Evolutionary conservation across 2,113 vertebrate species (phyloP).

Genomic region (Leptosomus discolor): DNA sequence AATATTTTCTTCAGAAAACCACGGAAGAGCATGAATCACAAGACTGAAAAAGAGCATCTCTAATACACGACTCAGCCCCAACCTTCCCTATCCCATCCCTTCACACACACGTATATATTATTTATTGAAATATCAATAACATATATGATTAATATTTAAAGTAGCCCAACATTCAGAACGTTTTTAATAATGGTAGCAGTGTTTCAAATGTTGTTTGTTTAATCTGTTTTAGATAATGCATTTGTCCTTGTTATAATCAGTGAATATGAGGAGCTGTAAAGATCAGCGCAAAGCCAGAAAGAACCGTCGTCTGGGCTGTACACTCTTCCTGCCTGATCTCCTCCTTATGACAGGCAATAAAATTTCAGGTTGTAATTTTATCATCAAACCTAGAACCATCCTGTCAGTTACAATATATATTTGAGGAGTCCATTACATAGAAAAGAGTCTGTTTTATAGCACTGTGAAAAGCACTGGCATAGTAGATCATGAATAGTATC

Average conservation of each 20-base stretch:
- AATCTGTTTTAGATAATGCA: neutral
- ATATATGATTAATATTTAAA: neutral
- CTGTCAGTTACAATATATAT: neutral
- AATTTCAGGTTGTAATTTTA: conserved; percentile 11
- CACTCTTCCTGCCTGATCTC: neutral
- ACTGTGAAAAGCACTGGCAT: neutral
- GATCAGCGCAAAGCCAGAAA: neutral
- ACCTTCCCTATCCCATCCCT: neutral
- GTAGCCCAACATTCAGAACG: neutral
- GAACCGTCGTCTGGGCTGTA: neutral
- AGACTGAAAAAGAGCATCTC: neutral
- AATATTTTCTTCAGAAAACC: neutral
- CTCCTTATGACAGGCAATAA: neutral
- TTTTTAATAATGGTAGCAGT: neutral
- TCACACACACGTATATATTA: neutral
- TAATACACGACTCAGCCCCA: neutral
- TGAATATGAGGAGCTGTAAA: neutral
- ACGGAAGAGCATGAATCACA: neutral
- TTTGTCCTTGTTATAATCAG: neutral
- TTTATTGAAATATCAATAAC: neutral
- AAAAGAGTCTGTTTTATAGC: neutral
- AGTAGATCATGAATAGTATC: neutral
- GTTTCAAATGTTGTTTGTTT: neutral
- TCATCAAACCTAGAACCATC: neutral
- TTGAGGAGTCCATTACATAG: neutral